phyloP scores from a whole-genome alignment of 1,140 invertebrate species.

The Alviniconcha marisindica region DNA sequence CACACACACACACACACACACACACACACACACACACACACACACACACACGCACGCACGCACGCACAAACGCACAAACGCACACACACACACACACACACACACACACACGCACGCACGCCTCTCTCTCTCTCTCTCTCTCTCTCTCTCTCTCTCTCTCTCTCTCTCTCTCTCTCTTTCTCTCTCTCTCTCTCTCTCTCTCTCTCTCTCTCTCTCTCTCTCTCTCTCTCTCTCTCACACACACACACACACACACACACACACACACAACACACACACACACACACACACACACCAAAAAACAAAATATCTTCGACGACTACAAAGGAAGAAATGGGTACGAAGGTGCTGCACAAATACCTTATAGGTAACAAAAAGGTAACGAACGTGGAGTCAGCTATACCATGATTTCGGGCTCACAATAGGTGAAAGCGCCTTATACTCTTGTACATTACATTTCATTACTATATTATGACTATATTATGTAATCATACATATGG shows the following conservation, averaged over 20 bases:
- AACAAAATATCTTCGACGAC: too few relatives aligned
- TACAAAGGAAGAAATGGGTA: too few relatives aligned
- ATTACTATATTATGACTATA: too few relatives aligned
- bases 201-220: conserved; percentile 17
- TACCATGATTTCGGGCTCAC: too few relatives aligned
- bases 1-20: neutral
- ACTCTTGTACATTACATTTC: too few relatives aligned
- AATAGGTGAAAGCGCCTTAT: too few relatives aligned
- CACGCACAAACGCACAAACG: neutral
- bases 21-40: neutral
- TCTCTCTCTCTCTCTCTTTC: conserved; percentile 6
- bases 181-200: conserved; percentile 11
- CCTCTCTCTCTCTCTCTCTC: conserved; percentile 19
- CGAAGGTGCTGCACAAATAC: too few relatives aligned
- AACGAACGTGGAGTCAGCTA: too few relatives aligned
- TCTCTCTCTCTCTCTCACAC: conserved; percentile 1
- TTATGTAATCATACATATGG: too few relatives aligned
- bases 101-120: neutral
- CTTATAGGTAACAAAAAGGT: too few relatives aligned
- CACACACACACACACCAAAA: too few relatives aligned
- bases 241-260: neutral
- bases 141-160: conserved; percentile 22
- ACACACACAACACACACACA: neutral
- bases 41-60: neutral
- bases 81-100: neutral